phyloP scores from a whole-genome alignment of 2,797 vertebrate species.

The Prionace glauca region DNA sequence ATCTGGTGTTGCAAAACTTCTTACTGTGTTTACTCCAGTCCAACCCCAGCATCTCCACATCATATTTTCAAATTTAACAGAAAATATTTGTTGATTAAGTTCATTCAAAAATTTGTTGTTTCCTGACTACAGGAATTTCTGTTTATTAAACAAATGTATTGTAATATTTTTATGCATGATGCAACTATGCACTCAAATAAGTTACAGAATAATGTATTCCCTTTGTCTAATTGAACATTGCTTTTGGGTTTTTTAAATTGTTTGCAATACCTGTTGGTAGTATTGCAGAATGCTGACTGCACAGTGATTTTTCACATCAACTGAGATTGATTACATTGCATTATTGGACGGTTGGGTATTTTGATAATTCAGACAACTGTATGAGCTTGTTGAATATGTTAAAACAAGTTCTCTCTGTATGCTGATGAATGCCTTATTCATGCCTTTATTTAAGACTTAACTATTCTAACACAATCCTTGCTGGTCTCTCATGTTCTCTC shows the following conservation, averaged over 20 bases:
- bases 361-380: not conserved
- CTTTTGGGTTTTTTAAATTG: not conserved
- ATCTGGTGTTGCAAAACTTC: too few relatives aligned
- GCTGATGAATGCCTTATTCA: not conserved
- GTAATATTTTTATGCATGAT: not conserved
- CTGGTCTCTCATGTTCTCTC: not conserved
- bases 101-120: not conserved
- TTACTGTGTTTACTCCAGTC: too few relatives aligned
- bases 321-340: not conserved
- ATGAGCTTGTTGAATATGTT: not conserved
- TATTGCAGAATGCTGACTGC: not conserved
- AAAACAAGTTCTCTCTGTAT: not conserved
- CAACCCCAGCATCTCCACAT: too few relatives aligned
- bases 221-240: not conserved
- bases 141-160: not conserved
- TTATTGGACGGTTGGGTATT: not conserved
- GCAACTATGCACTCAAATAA: too few relatives aligned
- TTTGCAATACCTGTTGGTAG: not conserved
- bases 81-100: too few relatives aligned
- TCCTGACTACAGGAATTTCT: not conserved
- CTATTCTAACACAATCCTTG: not conserved
- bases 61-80: not conserved
- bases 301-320: not conserved
- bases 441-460: not conserved
- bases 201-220: too few relatives aligned